Conservation (phyloP, 2,888 invertebrate genomes). For the Drosophila formosana region DNA sequence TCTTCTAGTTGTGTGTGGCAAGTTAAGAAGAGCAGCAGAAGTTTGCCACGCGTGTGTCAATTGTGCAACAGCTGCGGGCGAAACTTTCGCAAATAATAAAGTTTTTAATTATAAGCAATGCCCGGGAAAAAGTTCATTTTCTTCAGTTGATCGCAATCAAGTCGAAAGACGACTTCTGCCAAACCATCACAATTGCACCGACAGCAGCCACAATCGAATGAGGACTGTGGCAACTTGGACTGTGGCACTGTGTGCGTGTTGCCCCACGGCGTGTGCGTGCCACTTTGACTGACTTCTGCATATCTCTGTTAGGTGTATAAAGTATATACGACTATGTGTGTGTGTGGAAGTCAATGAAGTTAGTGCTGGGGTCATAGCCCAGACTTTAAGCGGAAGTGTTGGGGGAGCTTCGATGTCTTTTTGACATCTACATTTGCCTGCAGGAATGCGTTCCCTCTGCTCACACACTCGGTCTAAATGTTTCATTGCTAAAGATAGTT, state of each 20-base stretch:
- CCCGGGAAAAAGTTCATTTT: constrained; percentile 52
- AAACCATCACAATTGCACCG: constrained; percentile 25
- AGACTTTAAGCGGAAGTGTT: constrained; percentile 38
- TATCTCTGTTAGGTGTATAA: constrained; percentile 5
- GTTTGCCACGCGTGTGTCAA: constrained; percentile 57
- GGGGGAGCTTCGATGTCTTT: constrained; percentile 49
- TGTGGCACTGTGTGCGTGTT: constrained; percentile 32
- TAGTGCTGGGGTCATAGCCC: constrained; percentile 45
- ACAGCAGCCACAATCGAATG: constrained; percentile 16
- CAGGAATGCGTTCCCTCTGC: neutral
- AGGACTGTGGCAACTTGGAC: constrained; percentile 40
- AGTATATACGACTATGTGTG: constrained; percentile 23
- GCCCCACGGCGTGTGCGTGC: constrained; percentile 48
- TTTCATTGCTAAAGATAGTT: constrained; percentile 44
- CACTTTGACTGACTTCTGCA: constrained; percentile 29
- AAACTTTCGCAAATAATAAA: constrained; percentile 79
- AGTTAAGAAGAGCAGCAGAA: constrained; percentile 16
- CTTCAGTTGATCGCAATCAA: constrained; percentile 56
- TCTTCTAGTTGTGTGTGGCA: constrained; percentile 29
- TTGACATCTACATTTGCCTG: constrained; percentile 67
- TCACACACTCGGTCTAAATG: neutral
- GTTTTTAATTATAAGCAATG: constrained; percentile 78
- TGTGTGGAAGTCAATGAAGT: constrained; percentile 71
- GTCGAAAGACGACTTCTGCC: constrained; percentile 39
- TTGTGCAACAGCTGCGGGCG: constrained; percentile 77